Base-by-base conservation (phyloP, 1,140 invertebrate genomes). In the Pogonognathellus flavescens region DNA sequence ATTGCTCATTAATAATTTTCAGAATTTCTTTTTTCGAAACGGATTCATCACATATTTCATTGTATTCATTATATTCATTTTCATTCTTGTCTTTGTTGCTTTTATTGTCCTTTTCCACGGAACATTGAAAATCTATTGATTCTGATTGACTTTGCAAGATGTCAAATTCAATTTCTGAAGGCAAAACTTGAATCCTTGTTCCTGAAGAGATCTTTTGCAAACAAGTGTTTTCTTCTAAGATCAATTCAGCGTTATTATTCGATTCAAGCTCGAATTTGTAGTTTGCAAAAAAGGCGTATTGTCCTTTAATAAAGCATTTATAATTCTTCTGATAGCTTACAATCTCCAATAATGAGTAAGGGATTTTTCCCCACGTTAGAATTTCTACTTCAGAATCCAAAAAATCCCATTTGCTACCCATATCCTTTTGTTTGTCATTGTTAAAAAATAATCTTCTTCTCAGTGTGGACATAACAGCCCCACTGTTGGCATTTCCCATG, bases 301-400 rank as follows among this genome's bases (percentile, higher is more conserved):
- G 6, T 16, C 59, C 83, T 80, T 86, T 86, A 8, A 86, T 62
- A 1, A 86, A 57, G 52, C 86, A 86, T 50, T 86, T 84, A 10
- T 82, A 55, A 59, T 52, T 41, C 3, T 50, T n/a, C 18, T n/a
- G 16, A 49, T 70, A 10, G 20, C 41, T 11, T 4, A 66, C 60
- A 25, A 53, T 31, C 53, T 70, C 60, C 18, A 70, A 14, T 8
- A 72, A 20, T 6, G 60, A 70, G 22, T 53, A 72, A 9, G 70
- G 20, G 3, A 8, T 76, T 7, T 22, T 55, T 5, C 85, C 87
- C 87, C 87, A 87, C 6, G 84, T 80, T 0, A 87, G 50, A 10
- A 86, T 57, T 55, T 84, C 82, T 5, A 87, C n/a, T n/a, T 80
- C 55, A 13, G 84, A 82, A 57, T 82, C 81, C n/a, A 82, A 31